These are phyloP conservation scores for Periophthalmus modestus DNA, from an alignment of 2,113 vertebrate species.

Conservation along the genomic window DNA sequence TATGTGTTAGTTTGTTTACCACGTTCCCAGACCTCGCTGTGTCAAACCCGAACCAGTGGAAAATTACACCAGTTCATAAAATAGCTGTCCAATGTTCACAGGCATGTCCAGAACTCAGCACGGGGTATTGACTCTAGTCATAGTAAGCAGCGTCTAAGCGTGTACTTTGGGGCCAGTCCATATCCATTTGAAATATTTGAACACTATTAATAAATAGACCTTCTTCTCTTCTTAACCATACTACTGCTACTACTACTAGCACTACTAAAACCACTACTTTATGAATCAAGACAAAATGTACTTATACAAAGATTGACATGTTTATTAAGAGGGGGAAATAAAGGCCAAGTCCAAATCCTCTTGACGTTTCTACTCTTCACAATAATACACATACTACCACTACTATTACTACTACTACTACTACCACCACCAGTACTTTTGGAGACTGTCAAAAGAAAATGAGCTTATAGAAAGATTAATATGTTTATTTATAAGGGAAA, in stretches of 20 bases:
- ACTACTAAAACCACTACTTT: too few relatives aligned
- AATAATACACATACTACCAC: neutral
- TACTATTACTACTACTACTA: neutral
- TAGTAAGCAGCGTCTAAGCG: slow-evolving; percentile 42
- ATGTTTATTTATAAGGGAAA: neutral
- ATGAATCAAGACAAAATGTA: neutral
- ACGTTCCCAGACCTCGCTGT: neutral
- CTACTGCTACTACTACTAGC: neutral
- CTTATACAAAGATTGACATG: neutral
- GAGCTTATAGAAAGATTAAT: neutral
- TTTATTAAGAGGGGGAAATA: neutral
- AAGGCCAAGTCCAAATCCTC: neutral
- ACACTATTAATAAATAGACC: slow-evolving; percentile 21
- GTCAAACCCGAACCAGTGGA: neutral
- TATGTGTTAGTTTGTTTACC: neutral
- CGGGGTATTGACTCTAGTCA: slow-evolving; percentile 13
- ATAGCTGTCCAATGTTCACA: slow-evolving; percentile 7
- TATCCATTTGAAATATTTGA: slow-evolving; percentile 28
- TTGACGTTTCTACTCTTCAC: neutral
- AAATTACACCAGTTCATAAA: slow-evolving; percentile 13
- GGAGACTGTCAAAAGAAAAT: neutral
- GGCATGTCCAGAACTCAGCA: slow-evolving; percentile 21
- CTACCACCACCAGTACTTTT: neutral
- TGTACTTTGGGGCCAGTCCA: slow-evolving; percentile 52
- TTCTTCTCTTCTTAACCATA: neutral